Evolutionary conservation across 2,888 invertebrate genomes (phyloP).

Genomic region (Petrolisthes cinctipes): DNA sequence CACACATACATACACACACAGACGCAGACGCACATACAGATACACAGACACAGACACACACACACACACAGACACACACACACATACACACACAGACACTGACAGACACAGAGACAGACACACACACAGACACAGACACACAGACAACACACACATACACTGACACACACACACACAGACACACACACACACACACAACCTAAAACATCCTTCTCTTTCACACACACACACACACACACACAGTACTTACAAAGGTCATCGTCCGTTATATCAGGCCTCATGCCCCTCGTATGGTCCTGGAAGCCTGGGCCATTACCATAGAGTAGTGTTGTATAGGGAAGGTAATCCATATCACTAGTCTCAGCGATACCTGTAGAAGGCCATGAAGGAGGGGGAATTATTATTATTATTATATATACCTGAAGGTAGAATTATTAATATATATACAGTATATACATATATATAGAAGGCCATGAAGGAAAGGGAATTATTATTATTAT

Average conservation of each 20-base stretch:
- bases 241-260: slow-evolving; percentile 30
- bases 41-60: too few relatives aligned
- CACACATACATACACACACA: too few relatives aligned
- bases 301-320: slow-evolving; percentile 80
- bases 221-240: not conserved
- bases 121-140: not conserved
- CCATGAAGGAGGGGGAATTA: not conserved
- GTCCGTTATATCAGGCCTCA: slow-evolving; percentile 11
- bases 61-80: too few relatives aligned
- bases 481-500: slow-evolving; percentile 36
- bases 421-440: too few relatives aligned
- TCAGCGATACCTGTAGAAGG: slow-evolving; percentile 53
- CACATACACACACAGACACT: too few relatives aligned
- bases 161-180: not conserved
- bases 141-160: too few relatives aligned
- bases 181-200: too few relatives aligned
- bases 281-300: not conserved
- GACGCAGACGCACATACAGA: too few relatives aligned
- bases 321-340: slow-evolving; percentile 78
- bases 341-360: slow-evolving; percentile 69
- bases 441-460: too few relatives aligned
- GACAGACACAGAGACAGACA: too few relatives aligned
- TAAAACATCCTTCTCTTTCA: not conserved
- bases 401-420: not conserved
- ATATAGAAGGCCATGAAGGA: not conserved